Evolutionary conservation across 2,113 vertebrate genomes (phyloP).

Genomic region (Eptesicus fuscus): DNA sequence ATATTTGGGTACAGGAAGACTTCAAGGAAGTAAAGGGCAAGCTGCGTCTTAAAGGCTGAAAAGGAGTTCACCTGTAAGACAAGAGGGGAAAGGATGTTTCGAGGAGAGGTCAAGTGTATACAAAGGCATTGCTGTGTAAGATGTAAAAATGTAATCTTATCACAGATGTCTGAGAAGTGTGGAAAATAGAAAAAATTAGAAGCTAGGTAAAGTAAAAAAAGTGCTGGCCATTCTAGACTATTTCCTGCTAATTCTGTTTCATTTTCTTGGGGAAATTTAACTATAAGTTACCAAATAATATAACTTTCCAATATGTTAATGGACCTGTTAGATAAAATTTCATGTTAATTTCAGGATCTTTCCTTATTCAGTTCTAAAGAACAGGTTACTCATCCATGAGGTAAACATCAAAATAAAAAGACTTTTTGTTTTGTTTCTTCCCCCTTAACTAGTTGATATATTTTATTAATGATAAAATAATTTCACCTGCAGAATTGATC

Average conservation of each 20-base stretch:
- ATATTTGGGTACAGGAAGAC: background rate
- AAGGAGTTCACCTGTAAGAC: background rate
- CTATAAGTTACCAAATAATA: background rate
- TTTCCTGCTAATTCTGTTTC: background rate
- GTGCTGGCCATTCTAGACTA: background rate
- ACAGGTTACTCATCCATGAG: background rate
- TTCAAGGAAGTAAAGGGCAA: background rate
- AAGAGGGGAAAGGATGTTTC: background rate
- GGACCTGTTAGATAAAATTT: background rate
- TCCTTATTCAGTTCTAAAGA: background rate
- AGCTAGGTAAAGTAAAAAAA: background rate
- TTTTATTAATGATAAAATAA: background rate
- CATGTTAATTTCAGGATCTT: background rate
- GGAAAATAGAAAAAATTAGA: background rate
- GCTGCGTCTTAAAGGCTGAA: background rate
- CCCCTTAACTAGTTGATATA: background rate
- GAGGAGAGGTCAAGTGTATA: background rate
- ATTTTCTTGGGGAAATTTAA: slow-evolving; percentile 6
- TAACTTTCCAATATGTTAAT: background rate
- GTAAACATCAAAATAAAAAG: background rate
- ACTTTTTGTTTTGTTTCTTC: background rate
- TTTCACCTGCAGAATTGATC: background rate
- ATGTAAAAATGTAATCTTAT: background rate
- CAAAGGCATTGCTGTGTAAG: background rate
- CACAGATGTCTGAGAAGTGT: background rate